These are phyloP conservation scores for Dicycla oo DNA, from an alignment of 2,888 invertebrate genomes.

Conservation along the genomic window DNA sequence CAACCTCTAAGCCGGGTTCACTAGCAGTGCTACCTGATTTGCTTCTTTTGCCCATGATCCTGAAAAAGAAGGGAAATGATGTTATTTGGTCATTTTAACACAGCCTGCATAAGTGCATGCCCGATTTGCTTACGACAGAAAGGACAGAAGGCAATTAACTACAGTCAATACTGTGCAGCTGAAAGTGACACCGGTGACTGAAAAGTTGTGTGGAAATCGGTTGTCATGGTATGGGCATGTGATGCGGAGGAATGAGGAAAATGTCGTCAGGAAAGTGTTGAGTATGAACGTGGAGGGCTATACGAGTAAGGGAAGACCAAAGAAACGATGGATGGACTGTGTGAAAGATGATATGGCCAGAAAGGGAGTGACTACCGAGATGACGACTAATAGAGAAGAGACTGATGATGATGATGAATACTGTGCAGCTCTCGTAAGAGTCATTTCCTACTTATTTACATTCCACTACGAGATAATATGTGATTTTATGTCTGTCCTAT, in stretches of 20 bases:
- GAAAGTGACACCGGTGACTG: no score
- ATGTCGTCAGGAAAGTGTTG: no score
- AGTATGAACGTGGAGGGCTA: no score
- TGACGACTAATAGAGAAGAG: no score
- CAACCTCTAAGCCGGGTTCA: slow-evolving; percentile 15
- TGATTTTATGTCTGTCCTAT: slow-evolving; percentile 14
- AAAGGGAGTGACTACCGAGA: no score
- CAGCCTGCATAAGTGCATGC: neutral
- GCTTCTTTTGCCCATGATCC: slow-evolving; percentile 73
- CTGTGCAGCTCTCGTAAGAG: neutral
- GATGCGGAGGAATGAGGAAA: no score
- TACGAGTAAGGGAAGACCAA: no score
- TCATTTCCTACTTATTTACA: neutral
- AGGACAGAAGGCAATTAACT: neutral
- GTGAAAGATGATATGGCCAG: no score
- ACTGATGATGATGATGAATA: no score
- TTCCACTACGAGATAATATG: neutral
- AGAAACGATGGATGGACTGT: no score
- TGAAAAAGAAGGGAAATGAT: slow-evolving; percentile 51
- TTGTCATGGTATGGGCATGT: no score
- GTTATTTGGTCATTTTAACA: neutral
- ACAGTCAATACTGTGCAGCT: neutral
- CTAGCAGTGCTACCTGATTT: slow-evolving; percentile 31
- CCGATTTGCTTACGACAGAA: slow-evolving; percentile 2
- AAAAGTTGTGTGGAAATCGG: no score